Conservation (phyloP, 2,113 vertebrate genomes). For the Paracanthobrama guichenoti region DNA sequence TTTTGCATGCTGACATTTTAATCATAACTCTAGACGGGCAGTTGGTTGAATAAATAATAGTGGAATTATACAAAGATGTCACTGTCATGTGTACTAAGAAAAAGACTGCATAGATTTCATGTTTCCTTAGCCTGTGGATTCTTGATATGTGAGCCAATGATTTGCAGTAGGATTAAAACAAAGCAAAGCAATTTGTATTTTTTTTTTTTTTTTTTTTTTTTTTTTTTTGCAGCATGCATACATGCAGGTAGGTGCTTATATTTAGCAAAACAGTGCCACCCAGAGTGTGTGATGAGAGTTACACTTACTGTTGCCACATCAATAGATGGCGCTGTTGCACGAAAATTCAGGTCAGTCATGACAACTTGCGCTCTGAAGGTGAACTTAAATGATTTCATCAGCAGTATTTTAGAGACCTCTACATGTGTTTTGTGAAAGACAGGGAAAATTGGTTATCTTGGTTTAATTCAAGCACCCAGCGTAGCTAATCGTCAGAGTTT, state of each 20-base stretch:
- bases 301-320: background rate
- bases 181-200: no score
- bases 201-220: no score
- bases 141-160: background rate
- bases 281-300: constrained; percentile 16
- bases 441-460: background rate
- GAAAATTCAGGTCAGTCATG: background rate
- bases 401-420: background rate
- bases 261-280: constrained; percentile 52
- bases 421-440: constrained; percentile 5
- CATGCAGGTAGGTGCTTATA: constrained; percentile 19
- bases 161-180: constrained; percentile 12
- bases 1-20: constrained; percentile 18
- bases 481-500: background rate
- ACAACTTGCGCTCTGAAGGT: background rate
- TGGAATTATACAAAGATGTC: background rate
- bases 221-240: background rate
- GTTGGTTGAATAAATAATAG: constrained; percentile 14
- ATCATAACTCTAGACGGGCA: constrained; percentile 11
- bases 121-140: background rate
- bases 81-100: background rate
- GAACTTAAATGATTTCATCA: background rate
- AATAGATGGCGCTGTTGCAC: constrained; percentile 21
- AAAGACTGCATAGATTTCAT: background rate
- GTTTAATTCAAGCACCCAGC: background rate